Evolutionary conservation across 2,113 vertebrate genomes (phyloP), one percentile per base, ranked within the genome.

Genomic region (Pedetes capensis): DNA sequence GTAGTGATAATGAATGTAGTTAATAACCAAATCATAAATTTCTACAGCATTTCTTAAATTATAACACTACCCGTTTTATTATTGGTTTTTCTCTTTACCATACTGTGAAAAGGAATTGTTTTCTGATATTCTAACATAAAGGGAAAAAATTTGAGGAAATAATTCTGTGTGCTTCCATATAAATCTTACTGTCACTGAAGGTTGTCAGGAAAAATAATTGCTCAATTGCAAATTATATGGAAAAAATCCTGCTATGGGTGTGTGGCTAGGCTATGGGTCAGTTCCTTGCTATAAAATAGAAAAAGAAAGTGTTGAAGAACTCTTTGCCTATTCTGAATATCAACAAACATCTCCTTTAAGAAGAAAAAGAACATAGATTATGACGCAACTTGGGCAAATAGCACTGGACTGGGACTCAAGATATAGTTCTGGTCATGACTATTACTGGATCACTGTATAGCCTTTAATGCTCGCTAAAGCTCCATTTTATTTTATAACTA

Each of bases 141-240:
- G 3, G 14, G 57, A 44, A 18, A 87, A 69, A 3, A 14, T 61
- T 61, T 72, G 42, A 87, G n/a, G 71, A 94, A 93, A 87, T 80
- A 89, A 69, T 81, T 89, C 49, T 55, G 27, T 16, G 25, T 92
- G 42, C 42, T 57, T 93, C 75, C 27, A 78, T 42, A 74, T 88
- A 87, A 93, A 64, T 81, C 87, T 49, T 81, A 4, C 34, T 66
- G 11, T 64, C 84, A 37, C 59, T 76, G 16, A 68, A 84, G 83
- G 49, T 66, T 81, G 57, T 81, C 34, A 66, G 47, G 59, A 95
- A 80, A 55, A 94, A 23, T 49, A 89, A 89, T 83, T 84, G 22
- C 53, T 86, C 27, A 37, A 72, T n/a, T 34, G 23, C 5, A 27
- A 68, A 85, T 72, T 87, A 5, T 66, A 23, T 53, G 55, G 89